Evolutionary conservation across 2,113 vertebrate species (phyloP), one percentile per base, ranked within the genome.

Genomic region (Progne subis): DNA sequence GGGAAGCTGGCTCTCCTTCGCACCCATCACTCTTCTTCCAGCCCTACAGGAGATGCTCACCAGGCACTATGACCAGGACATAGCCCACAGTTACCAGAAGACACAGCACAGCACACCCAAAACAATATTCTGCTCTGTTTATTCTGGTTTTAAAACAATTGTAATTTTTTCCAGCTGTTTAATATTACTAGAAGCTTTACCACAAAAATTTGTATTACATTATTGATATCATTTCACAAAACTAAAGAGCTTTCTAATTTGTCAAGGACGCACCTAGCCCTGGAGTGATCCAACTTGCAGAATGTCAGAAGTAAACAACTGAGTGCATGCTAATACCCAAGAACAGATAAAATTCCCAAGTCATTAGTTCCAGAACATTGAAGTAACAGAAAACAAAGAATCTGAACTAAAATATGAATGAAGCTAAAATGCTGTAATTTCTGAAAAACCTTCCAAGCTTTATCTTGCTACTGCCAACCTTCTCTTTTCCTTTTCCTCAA

Each of bases 41-140:
- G 32, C 23, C 87, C 61, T 34, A 44, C 15, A 52, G 37, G 19
- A 50, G 26, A 67, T 1, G 0, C 12, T 71, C 59, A 43, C 9
- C 29, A 88, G 49, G 41, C 56, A 81, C 50, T 32, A 21, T 4
- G 12, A 72, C 25, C 60, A 75, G 28, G 16, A 59, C 43, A 37
- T 1, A 4, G 64, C 17, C 43, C 39, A 65, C 44, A 88, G 6
- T 21, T 71, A 76, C 24, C 32, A 70, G 28, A 88, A 82, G 41
- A 52, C n/a, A 64, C 1, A 3, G 56, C 15, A 57, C 1, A 0
- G 72, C 44, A 79, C 5, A 10, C n/a, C n/a, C 75, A 79, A 79
- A 93, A 56, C 70, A 72, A 52, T 44, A 75, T 23, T 84, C 32
- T 87, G 49, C 53, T 70, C 55, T 72, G n/a, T 63, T 94, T 87